These are phyloP conservation scores for Anguilla megastoma DNA, from an alignment of 2,797 vertebrate species.

Conservation along the genomic window DNA sequence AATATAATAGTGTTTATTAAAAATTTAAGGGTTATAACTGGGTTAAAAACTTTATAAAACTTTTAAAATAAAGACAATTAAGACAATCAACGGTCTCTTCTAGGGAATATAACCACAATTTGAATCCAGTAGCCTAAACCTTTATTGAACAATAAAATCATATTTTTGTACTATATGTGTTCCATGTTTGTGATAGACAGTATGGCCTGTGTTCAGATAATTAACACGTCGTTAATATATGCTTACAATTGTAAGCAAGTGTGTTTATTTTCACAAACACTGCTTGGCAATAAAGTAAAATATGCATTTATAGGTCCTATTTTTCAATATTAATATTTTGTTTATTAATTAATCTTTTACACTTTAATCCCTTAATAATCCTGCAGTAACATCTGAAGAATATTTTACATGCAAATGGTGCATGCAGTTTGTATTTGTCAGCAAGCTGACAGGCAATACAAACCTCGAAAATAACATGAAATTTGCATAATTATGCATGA, in stretches of 20 bases:
- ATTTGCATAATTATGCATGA: constrained; percentile 23
- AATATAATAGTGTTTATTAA: too few species aligned
- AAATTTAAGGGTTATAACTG: too few species aligned
- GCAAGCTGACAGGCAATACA: constrained; percentile 12
- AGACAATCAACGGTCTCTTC: too few species aligned
- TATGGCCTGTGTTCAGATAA: not conserved
- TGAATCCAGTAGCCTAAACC: too few species aligned
- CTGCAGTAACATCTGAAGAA: not conserved
- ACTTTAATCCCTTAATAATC: not conserved
- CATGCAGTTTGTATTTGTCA: constrained; percentile 15
- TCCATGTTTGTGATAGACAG: not conserved
- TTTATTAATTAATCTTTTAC: too few species aligned
- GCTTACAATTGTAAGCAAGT: not conserved
- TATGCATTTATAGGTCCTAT: not conserved
- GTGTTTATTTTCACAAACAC: not conserved
- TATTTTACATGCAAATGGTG: not conserved
- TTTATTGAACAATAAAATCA: too few species aligned
- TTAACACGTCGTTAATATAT: not conserved
- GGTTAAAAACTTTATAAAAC: too few species aligned
- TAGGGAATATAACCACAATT: too few species aligned
- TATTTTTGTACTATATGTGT: not conserved
- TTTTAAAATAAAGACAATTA: too few species aligned
- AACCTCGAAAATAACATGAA: constrained; percentile 1
- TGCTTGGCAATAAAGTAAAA: too few species aligned
- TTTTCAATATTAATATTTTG: not conserved